Base-by-base conservation (phyloP, 2,113 vertebrate species). In the Ochotona curzoniae region DNA sequence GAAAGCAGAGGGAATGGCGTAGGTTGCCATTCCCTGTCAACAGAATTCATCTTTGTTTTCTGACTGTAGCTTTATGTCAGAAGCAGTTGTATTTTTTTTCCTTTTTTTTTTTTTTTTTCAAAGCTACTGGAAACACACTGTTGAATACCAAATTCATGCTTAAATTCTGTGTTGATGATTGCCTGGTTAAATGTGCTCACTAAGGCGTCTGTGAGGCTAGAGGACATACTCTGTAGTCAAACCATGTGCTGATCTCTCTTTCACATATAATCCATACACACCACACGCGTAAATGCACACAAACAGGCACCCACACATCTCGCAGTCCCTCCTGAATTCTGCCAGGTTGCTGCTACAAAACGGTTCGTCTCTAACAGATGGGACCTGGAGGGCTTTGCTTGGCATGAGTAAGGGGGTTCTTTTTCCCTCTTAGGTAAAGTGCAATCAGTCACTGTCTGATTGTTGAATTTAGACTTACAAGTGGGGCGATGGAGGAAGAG, bases 191-290 rank as follows among this genome's bases (percentile, higher is more conserved):
- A 66, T 26, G 95, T 57, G 82, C 76, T 96, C 89, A n/a, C 66
- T 71, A 94, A 78, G 82, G 83, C 66, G 96, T 95, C 95, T 93
- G 61, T 93, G 91, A 91, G 73, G 95, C 90, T 96, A 91, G 98
- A 97, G 93, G 90, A 70, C 89, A 95, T 60, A 79, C 79, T 96
- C 96, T n/a, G n/a, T 66, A 97, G 96, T 84, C 93, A 93, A 96
- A 63, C 93, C 97, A 97, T 97, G 97, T 97, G 94, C 96, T 96
- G 92, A 90, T 91, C 94, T 74, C 90, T 71, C 69, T n/a, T 28
- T 85, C 70, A 81, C 47, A 93, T 57, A 87, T 66, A 89, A 83
- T 89, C 81, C 94, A 81, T 88, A 67, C 82, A 69, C 91, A 92
- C 61, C 88, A 67, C 82, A 69, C 91, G 90, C 61, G 30, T 44